phyloP scores from a whole-genome alignment of 2,113 vertebrate genomes.

The Larimichthys polyactis region DNA sequence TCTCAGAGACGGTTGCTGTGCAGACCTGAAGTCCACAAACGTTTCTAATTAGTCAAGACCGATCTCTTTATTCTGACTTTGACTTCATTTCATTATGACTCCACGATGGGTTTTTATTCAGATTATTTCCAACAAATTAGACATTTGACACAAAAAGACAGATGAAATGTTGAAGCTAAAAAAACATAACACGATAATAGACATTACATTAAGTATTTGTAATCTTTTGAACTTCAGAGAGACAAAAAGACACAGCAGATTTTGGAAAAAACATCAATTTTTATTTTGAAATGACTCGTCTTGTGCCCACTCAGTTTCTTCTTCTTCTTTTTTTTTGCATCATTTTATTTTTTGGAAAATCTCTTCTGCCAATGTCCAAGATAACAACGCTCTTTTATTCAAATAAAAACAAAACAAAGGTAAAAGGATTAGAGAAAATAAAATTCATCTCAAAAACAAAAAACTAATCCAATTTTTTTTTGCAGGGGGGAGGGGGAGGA shows the following conservation, averaged over 20 bases:
- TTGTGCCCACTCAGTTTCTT: conserved; percentile 71
- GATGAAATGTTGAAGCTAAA: too few species aligned
- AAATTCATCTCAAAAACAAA: conserved; percentile 62
- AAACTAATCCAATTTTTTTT: conserved; percentile 44
- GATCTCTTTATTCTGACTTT: too few species aligned
- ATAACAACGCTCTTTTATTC: conserved; percentile 53
- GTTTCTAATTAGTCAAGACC: conserved; percentile 37
- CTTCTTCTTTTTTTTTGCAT: conserved; percentile 45
- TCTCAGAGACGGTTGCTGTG: conserved; percentile 51
- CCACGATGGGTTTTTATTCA: background rate
- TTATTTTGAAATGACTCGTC: conserved; percentile 85
- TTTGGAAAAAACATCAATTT: conserved; percentile 79
- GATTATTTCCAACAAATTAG: background rate
- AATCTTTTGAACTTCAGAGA: conserved; percentile 1
- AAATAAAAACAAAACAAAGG: conserved; percentile 59
- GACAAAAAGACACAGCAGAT: conserved; percentile 53
- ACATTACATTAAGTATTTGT: background rate
- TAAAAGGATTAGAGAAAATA: conserved; percentile 62
- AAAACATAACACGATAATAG: too few species aligned
- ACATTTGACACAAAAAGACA: background rate
- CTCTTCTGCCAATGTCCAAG: conserved; percentile 62
- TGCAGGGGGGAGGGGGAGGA: conserved; percentile 17
- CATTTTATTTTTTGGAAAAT: conserved; percentile 61
- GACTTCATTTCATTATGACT: background rate
- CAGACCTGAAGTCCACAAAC: conserved; percentile 20